Conservation (phyloP, 2,888 invertebrate genomes). For the Torymus tubicola region DNA sequence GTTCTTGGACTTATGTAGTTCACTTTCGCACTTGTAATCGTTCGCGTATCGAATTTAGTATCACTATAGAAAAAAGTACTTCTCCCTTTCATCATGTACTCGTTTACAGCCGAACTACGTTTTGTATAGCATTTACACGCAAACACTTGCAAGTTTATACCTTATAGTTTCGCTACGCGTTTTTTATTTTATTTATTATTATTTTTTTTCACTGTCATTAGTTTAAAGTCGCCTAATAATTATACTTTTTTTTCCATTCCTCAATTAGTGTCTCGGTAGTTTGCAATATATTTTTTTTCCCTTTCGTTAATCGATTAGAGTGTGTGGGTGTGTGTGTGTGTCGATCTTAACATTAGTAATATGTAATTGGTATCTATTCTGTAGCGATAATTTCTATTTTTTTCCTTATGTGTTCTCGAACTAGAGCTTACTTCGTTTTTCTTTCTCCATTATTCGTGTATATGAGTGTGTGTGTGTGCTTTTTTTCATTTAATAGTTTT, state of each 20-base stretch:
- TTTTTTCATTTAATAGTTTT: constrained; percentile 32
- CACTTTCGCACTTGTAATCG: constrained; percentile 51
- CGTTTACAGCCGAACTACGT: constrained; percentile 48
- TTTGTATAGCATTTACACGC: constrained; percentile 65
- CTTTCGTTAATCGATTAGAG: constrained; percentile 53
- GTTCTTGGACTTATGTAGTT: constrained; percentile 65
- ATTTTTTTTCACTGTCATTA: constrained; percentile 36
- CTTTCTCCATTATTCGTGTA: constrained; percentile 38
- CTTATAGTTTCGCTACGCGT: constrained; percentile 58
- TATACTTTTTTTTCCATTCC: constrained; percentile 53
- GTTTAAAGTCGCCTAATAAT: constrained; percentile 58
- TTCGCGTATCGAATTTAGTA: constrained; percentile 49
- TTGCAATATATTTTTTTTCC: constrained; percentile 57
- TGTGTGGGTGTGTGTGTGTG: constrained; percentile 48
- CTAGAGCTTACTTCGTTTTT: constrained; percentile 62
- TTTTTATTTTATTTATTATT: constrained; percentile 54
- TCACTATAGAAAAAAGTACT: constrained; percentile 58
- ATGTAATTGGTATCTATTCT: constrained; percentile 56
- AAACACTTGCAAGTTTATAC: constrained; percentile 60
- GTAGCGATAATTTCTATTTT: constrained; percentile 60
- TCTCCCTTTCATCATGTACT: constrained; percentile 59
- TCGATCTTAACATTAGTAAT: constrained; percentile 63
- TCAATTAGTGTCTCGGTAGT: constrained; percentile 58
- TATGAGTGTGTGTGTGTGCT: constrained; percentile 9
- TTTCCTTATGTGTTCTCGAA: constrained; percentile 57